Evolutionary conservation across 2,797 vertebrate species (phyloP).

Genomic region (Stomatorhinus walkeri): DNA sequence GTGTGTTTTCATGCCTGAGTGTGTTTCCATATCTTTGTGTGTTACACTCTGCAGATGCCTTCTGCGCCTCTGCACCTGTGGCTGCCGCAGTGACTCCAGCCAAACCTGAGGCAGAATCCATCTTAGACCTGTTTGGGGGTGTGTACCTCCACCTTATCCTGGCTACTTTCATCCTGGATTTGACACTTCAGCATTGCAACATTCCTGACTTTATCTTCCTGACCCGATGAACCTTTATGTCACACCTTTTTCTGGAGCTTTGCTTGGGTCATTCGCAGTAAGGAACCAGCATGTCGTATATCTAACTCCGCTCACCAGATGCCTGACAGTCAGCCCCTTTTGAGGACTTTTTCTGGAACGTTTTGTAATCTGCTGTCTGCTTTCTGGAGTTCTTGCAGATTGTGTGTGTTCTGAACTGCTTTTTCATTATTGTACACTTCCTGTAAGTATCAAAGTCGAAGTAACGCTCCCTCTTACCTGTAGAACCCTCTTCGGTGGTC

Average conservation of each 20-base stretch:
- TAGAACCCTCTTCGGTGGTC: not conserved
- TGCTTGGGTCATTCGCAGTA: not conserved
- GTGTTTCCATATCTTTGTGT: slow-evolving; percentile 6
- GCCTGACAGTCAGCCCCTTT: not conserved
- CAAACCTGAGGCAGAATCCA: slow-evolving; percentile 79
- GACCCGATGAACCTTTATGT: not conserved
- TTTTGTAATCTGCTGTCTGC: not conserved
- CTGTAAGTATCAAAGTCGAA: not conserved
- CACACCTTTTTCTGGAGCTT: not conserved
- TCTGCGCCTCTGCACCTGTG: slow-evolving; percentile 76
- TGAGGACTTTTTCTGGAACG: not conserved
- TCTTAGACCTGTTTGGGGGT: slow-evolving; percentile 95
- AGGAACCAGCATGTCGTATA: not conserved
- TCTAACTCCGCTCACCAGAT: not conserved
- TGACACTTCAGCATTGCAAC: not conserved
- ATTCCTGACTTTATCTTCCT: not conserved
- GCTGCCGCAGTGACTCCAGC: slow-evolving; percentile 69
- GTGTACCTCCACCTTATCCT: slow-evolving; percentile 61
- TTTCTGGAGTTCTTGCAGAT: not conserved
- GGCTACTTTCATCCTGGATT: not conserved
- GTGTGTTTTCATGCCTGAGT: not conserved
- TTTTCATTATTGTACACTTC: not conserved
- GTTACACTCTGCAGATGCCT: slow-evolving; percentile 65
- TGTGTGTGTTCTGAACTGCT: slow-evolving; percentile 2
- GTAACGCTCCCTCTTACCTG: not conserved